These are phyloP conservation scores for Drosophila suboccidentalis DNA, from an alignment of 2,888 invertebrate genomes.

Conservation along the genomic window DNA sequence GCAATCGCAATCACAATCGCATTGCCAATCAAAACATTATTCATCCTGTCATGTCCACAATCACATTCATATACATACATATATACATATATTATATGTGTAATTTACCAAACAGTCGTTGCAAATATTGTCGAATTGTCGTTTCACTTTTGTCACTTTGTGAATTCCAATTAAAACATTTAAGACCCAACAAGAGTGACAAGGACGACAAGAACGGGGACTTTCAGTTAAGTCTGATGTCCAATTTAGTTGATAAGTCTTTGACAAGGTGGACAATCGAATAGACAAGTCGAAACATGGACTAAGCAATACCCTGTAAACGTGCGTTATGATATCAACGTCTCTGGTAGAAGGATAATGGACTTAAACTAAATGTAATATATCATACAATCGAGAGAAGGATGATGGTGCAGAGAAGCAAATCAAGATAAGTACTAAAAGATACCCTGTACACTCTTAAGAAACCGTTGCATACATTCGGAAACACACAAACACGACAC, in stretches of 20 bases:
- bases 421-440: background rate
- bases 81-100: background rate
- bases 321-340: background rate
- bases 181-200: constrained; percentile 10
- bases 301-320: background rate
- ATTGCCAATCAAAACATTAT: constrained; percentile 27
- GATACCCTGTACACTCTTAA: background rate
- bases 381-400: too few relatives aligned
- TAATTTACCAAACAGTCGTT: constrained; percentile 2
- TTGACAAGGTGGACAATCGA: background rate
- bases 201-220: constrained; percentile 2
- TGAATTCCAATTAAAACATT: constrained; percentile 40
- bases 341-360: background rate
- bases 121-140: constrained; percentile 20
- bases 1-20: constrained; percentile 10
- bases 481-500: too few relatives aligned
- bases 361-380: background rate
- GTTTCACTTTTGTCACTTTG: constrained; percentile 30
- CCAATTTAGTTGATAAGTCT: constrained; percentile 25
- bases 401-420: background rate
- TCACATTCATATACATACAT: background rate
- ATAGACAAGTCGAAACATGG: too few relatives aligned
- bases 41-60: constrained; percentile 23
- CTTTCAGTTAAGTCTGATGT: constrained; percentile 18
- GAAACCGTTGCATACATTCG: too few relatives aligned